Evolutionary conservation across 2,888 invertebrate genomes (phyloP), one percentile per base, ranked within the genome.

Genomic region (Folsomia candida): DNA sequence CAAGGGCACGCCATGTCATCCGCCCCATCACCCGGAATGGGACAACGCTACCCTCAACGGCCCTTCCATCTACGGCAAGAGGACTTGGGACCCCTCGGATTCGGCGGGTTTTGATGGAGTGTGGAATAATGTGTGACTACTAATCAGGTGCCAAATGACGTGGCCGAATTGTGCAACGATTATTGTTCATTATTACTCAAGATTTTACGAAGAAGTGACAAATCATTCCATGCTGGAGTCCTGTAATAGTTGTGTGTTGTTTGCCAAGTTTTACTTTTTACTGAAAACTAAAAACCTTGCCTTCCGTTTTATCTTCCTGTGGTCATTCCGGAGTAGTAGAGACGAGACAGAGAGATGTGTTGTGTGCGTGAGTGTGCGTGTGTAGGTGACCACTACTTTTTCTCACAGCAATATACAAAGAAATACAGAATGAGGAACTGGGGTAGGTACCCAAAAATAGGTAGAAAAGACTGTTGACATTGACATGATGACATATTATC

Each of bases 101-200:
- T 85, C 75, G 84, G 85, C 63, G 84, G 86, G 69, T 86, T 86
- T 80, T 86, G 84, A 86, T 72, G 60, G n/a, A 20, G 26, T n/a
- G n/a, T n/a, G n/a, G n/a, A n/a, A n/a, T n/a, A n/a, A n/a, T n/a
- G n/a, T n/a, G n/a, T n/a, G n/a, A n/a, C n/a, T n/a, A n/a, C n/a
- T n/a, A n/a, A n/a, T n/a, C n/a, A n/a, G n/a, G n/a, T n/a, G n/a
- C n/a, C n/a, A n/a, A n/a, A n/a, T n/a, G n/a, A n/a, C n/a, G n/a
- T n/a, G n/a, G n/a, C n/a, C n/a, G n/a, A n/a, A n/a, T n/a, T 58
- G 20, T 47, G 58, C 20, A 58, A 47, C 47, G 47, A 47, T 47
- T 47, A 18, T 47, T 18, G n/a, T n/a, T n/a, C 47, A 47, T n/a
- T n/a, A n/a, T n/a, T n/a, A n/a, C n/a, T n/a, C n/a, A n/a, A n/a